A percentile compares a stretch with the other conserved stretches of the same genome.
phyloP scores from a whole-genome alignment of 1,140 invertebrate species.

The Atta cephalotes region DNA sequence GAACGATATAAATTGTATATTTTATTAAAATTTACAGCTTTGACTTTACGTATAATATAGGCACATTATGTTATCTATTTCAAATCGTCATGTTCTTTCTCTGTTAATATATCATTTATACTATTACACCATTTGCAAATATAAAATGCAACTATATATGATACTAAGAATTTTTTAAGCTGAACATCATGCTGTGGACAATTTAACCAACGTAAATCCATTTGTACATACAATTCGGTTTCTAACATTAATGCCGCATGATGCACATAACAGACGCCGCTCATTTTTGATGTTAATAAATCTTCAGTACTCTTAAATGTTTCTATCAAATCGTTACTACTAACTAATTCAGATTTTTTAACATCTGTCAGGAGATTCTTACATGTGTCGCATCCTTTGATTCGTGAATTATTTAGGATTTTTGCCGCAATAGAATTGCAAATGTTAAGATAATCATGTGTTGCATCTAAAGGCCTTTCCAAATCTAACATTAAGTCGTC shows the following conservation, averaged over 20 bases:
- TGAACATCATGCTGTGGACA: not conserved
- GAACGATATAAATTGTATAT: not conserved
- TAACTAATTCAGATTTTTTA: slow-evolving; percentile 4
- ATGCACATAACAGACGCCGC: slow-evolving; percentile 38
- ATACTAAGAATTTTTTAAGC: slow-evolving; percentile 22
- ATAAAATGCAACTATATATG: slow-evolving; percentile 2
- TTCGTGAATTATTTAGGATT: not conserved
- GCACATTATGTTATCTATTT: not conserved
- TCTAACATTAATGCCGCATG: slow-evolving; percentile 45
- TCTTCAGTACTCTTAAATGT: not conserved
- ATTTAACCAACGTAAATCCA: slow-evolving; percentile 43
- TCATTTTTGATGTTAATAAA: slow-evolving; percentile 19
- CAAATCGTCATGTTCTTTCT: slow-evolving; percentile 3
- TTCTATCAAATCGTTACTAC: not conserved
- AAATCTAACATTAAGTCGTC: not conserved
- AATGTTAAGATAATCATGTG: not conserved
- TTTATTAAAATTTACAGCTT: slow-evolving; percentile 10
- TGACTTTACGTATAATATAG: not conserved
- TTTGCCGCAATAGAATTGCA: slow-evolving; percentile 7
- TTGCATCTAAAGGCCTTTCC: not conserved
- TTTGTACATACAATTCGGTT: slow-evolving; percentile 18
- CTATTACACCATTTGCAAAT: slow-evolving; percentile 36
- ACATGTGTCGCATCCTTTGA: slow-evolving; percentile 3
- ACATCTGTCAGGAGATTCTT: slow-evolving; percentile 30
- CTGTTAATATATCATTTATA: slow-evolving; percentile 39